Percentiles rank a stretch among this genome's conserved stretches.
phyloP scores from a whole-genome alignment of 2,797 vertebrate genomes.

The Catharus ustulatus region DNA sequence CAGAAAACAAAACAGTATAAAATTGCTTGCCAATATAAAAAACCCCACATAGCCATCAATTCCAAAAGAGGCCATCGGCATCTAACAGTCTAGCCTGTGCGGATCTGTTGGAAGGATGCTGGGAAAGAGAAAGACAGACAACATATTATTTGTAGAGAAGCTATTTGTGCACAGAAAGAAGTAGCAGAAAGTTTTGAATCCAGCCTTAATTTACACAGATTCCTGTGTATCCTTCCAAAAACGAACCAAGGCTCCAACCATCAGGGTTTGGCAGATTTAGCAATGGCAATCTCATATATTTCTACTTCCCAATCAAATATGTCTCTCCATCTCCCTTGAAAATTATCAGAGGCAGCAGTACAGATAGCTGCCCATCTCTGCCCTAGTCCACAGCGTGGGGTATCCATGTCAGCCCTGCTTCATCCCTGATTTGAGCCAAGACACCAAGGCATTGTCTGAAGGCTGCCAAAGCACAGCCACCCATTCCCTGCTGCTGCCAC shows the following conservation, averaged over 20 bases:
- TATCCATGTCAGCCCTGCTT: background rate
- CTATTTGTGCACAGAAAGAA: background rate
- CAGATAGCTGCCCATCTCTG: rapidly evolving
- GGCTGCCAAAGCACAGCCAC: rapidly evolving
- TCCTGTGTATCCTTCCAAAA: background rate
- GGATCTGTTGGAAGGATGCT: background rate
- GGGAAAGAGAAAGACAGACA: background rate
- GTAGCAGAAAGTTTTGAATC: background rate
- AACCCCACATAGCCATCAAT: background rate
- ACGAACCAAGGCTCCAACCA: background rate
- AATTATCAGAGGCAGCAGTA: background rate
- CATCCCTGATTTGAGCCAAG: background rate
- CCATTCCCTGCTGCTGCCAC: background rate
- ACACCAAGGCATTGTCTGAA: rapidly evolving
- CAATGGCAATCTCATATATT: background rate
- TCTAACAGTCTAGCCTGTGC: background rate
- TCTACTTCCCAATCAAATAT: background rate
- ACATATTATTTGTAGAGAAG: background rate
- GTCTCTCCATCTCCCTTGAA: background rate
- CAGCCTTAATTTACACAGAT: background rate
- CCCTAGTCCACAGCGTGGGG: background rate
- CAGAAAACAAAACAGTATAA: background rate
- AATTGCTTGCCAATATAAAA: slow-evolving; percentile 11
- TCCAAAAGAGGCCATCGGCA: background rate
- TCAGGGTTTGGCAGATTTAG: background rate